Percentiles rank a stretch among this genome's conserved stretches.
Conservation (phyloP, 1,140 invertebrate genomes). For the Sipha flava region DNA sequence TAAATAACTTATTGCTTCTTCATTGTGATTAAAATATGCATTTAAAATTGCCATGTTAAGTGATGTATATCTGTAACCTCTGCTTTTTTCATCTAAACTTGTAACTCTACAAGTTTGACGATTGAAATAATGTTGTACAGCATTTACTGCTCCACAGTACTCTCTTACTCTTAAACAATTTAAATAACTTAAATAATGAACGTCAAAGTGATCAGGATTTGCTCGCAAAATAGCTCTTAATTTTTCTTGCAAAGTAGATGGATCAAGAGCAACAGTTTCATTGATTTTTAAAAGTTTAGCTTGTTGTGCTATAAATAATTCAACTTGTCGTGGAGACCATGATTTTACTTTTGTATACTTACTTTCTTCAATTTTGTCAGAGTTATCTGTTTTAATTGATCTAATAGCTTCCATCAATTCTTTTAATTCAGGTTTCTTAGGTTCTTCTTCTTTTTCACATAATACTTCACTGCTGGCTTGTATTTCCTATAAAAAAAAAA, state of each 20-base stretch:
- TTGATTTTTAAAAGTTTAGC: constrained; percentile 70
- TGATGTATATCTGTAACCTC: constrained; percentile 76
- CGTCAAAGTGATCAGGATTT: constrained; percentile 73
- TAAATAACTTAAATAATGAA: constrained; percentile 82
- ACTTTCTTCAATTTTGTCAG: constrained; percentile 36
- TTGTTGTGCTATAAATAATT: constrained; percentile 77
- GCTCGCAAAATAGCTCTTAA: constrained; percentile 67
- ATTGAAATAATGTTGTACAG: constrained; percentile 78
- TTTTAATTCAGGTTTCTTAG: neutral
- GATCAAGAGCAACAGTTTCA: constrained; percentile 66
- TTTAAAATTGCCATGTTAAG: constrained; percentile 80
- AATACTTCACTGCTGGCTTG: neutral
- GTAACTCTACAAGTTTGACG: constrained; percentile 47
- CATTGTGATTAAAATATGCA: constrained; percentile 51
- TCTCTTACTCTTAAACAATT: constrained; percentile 81
- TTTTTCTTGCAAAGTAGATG: constrained; percentile 63
- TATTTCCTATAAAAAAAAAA: neutral
- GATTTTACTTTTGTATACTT: constrained; percentile 47
- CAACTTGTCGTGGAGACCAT: constrained; percentile 77
- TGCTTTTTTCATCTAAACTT: constrained; percentile 55
- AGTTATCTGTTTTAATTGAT: constrained; percentile 14
- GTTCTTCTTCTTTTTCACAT: neutral
- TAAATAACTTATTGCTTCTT: constrained; percentile 66
- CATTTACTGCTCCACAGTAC: constrained; percentile 73
- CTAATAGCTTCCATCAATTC: neutral